Evolutionary conservation across 64 coral and sea anemone species (phyloP).

Genomic region (Montipora foliosa): DNA sequence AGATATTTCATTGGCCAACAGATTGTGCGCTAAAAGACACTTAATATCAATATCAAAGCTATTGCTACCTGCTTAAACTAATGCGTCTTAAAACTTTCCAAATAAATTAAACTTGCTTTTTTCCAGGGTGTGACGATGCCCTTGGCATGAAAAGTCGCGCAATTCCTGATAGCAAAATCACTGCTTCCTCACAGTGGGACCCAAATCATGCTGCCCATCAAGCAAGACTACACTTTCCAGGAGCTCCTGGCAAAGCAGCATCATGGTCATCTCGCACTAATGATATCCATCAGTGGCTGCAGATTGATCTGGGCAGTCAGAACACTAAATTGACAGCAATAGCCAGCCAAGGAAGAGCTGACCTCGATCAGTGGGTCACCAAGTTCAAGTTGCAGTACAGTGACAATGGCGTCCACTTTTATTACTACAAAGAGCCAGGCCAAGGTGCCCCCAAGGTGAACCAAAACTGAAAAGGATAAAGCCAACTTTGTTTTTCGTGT

Average conservation of each 20-base stretch:
- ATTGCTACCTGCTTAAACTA: no score
- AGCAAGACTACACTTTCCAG: background rate
- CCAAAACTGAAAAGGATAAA: background rate
- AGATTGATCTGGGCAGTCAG: background rate
- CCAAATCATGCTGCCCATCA: background rate
- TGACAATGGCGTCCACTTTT: background rate
- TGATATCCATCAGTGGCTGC: background rate
- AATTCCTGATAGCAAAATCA: background rate
- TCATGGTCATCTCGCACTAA: background rate
- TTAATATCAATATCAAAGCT: no score
- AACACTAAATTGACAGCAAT: background rate
- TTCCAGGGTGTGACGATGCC: background rate
- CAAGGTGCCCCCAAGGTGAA: background rate
- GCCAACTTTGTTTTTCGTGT: no score
- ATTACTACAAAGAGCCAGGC: background rate
- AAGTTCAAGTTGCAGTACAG: background rate
- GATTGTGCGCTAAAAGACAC: no score
- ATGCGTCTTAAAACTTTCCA: no score
- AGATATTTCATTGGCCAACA: no score
- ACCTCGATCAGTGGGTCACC: background rate
- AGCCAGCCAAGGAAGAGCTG: background rate
- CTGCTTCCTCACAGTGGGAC: conserved; percentile 5
- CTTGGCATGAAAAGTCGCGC: background rate
- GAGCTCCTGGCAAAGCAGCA: background rate
- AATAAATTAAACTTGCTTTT: background rate